Conservation (phyloP, 2,888 invertebrate species). For the Drosophila neonasuta region DNA sequence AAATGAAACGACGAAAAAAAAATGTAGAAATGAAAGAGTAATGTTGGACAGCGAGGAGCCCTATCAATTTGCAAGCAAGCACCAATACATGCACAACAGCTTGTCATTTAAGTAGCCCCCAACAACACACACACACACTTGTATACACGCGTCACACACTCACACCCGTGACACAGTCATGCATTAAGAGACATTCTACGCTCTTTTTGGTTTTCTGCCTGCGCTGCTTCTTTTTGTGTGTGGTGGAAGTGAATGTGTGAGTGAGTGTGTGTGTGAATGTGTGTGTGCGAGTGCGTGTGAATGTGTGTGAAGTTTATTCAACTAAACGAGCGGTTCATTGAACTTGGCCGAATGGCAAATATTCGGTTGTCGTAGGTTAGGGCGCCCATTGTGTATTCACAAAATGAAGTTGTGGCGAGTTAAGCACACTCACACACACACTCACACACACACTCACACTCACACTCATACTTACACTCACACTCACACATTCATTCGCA, state of each 20-base stretch:
- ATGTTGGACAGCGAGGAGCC: conserved; percentile 19
- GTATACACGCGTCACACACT: conserved; percentile 17
- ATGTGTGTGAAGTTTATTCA: conserved; percentile 72
- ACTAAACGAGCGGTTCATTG: conserved; percentile 79
- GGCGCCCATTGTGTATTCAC: conserved; percentile 75
- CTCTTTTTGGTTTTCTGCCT: conserved; percentile 63
- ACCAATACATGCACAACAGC: conserved; percentile 12
- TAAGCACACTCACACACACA: conserved; percentile 51
- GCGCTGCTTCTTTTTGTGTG: conserved; percentile 61
- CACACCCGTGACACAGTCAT: conserved; percentile 41
- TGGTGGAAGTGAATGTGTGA: conserved; percentile 44
- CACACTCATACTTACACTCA: conserved; percentile 4
- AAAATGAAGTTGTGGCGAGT: conserved; percentile 75
- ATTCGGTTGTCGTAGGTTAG: conserved; percentile 79
- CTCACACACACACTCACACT: neutral
- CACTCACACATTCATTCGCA: conserved; percentile 7
- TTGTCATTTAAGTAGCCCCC: conserved; percentile 70
- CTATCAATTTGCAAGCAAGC: conserved; percentile 63
- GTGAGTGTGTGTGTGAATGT: conserved; percentile 15
- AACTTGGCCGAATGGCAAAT: conserved; percentile 80
- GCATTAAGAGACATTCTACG: conserved; percentile 61
- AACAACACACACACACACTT: conserved; percentile 39
- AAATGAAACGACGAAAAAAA: conserved; percentile 50
- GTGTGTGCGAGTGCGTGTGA: conserved; percentile 24
- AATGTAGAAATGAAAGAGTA: neutral